Percentiles rank a stretch among this genome's conserved stretches.
These are phyloP conservation scores for Amblyopsis rosae DNA, from an alignment of 2,113 vertebrate species.

Conservation along the genomic window DNA sequence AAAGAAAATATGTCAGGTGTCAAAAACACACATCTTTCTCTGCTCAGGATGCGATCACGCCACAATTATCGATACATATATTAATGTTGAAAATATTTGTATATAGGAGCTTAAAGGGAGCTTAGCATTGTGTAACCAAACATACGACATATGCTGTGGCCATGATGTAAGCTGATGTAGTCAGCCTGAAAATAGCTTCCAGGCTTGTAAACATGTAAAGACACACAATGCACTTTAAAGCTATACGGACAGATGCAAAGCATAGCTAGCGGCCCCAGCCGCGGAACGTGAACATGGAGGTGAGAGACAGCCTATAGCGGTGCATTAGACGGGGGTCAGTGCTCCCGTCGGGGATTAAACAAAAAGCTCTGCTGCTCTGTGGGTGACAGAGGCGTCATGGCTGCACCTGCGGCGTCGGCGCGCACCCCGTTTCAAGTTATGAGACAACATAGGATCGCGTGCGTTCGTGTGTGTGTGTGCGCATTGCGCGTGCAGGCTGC, in stretches of 20 bases:
- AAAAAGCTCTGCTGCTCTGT: slow-evolving; percentile 12
- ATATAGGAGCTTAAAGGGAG: slow-evolving; percentile 15
- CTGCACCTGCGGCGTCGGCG: slow-evolving; percentile 19
- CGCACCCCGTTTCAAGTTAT: slow-evolving; percentile 30
- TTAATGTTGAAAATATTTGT: no score
- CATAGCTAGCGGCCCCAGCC: slow-evolving; percentile 40
- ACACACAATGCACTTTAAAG: slow-evolving; percentile 40
- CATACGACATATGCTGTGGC: background rate
- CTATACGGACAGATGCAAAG: background rate
- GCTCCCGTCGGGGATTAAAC: slow-evolving; percentile 44
- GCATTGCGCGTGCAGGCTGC: slow-evolving; percentile 56
- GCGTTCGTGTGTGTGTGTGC: background rate
- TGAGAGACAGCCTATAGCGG: slow-evolving; percentile 30
- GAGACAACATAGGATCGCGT: slow-evolving; percentile 57
- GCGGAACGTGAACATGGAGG: slow-evolving; percentile 43
- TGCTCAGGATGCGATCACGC: no score
- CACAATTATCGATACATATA: no score
- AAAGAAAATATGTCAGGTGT: background rate
- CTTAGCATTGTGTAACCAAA: slow-evolving; percentile 27
- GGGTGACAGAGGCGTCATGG: background rate
- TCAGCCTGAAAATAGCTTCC: slow-evolving; percentile 31
- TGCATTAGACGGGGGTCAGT: slow-evolving; percentile 31
- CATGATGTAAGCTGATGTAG: slow-evolving; percentile 34
- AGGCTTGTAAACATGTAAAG: slow-evolving; percentile 56
- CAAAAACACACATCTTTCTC: no score